Conservation (phyloP, 1,140 invertebrate species). For the Glossosoma conforme region DNA sequence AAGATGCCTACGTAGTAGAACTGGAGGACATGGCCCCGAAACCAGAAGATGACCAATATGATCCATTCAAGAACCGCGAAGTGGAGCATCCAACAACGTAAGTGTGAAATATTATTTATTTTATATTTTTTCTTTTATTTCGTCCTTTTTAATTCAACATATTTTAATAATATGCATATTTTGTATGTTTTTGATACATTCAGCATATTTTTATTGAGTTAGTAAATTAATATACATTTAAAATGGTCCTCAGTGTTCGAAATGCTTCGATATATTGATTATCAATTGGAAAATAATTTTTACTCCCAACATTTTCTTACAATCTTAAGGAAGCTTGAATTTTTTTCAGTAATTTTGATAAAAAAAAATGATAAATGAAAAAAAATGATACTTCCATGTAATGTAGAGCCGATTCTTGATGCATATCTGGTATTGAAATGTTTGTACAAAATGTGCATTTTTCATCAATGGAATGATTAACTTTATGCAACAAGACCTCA, state of each 20-base stretch:
- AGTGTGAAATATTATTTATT: constrained; percentile 23
- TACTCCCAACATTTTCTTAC: too few species aligned
- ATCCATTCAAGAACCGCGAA: constrained; percentile 46
- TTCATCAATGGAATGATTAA: neutral
- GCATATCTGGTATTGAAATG: too few species aligned
- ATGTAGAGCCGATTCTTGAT: too few species aligned
- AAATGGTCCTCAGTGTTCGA: constrained; percentile 3
- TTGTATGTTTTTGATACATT: neutral
- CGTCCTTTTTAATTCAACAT: neutral
- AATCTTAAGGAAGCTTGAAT: too few species aligned
- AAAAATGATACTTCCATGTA: too few species aligned
- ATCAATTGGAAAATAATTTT: too few species aligned
- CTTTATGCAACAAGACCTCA: neutral
- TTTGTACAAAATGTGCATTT: neutral
- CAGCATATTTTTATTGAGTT: constrained; percentile 1
- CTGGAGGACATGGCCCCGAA: neutral
- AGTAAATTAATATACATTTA: neutral
- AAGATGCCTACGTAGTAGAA: neutral
- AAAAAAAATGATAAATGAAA: too few species aligned
- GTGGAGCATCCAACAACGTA: constrained; percentile 48
- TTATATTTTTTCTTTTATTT: neutral
- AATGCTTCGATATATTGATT: constrained; percentile 3
- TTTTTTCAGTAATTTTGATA: too few species aligned
- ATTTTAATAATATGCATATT: neutral
- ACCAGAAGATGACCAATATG: constrained; percentile 39